Evolutionary conservation across 2,113 vertebrate genomes (phyloP), one percentile per base, ranked within the genome.

Genomic region (Galemys pyrenaicus): DNA sequence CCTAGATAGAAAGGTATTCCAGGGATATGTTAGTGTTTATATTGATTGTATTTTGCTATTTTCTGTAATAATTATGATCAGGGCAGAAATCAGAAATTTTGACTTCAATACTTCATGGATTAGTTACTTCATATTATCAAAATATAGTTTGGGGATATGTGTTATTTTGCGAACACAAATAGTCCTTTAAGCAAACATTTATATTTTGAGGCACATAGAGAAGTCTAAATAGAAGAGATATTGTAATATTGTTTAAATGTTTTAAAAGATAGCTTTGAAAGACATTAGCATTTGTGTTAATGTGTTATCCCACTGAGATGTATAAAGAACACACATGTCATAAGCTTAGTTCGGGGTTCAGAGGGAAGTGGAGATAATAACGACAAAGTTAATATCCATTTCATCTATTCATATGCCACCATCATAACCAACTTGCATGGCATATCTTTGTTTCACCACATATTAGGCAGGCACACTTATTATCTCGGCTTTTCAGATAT

Each of bases 1-100:
- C 93, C 94, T 71, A 91, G 20, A 94, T 95, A 88, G 2, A 65
- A 41, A 73, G 37, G 9, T 93, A 73, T 94, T 96, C 93, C 92
- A 92, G 92, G 95, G 96, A 96, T 96, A 79, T 68, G 39, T 87
- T 77, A 92, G 11, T 37, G 3, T 41, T 9, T 32, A 17, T 28
- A 26, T 92, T 82, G 79, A 80, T 75, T 54, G 41, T 11, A 37
- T 74, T 91, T 44, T 56, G n/a, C 56, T 87, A 74, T 84, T 93
- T 95, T 96, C 11, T 49, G 17, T 49, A 37, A 28, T 58, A 95
- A 86, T 92, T 89, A 83, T 74, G 49, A 81, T 39, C 39, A 88
- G 13, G 30, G 5, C 68, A 68, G 68, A 60, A 51, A 94, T 70
- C 28, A 88, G 32, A 94, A 80, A 78, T 62, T 49, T 62, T 90